phyloP scores from a whole-genome alignment of 2,113 vertebrate species.

The Hyla sarda region DNA sequence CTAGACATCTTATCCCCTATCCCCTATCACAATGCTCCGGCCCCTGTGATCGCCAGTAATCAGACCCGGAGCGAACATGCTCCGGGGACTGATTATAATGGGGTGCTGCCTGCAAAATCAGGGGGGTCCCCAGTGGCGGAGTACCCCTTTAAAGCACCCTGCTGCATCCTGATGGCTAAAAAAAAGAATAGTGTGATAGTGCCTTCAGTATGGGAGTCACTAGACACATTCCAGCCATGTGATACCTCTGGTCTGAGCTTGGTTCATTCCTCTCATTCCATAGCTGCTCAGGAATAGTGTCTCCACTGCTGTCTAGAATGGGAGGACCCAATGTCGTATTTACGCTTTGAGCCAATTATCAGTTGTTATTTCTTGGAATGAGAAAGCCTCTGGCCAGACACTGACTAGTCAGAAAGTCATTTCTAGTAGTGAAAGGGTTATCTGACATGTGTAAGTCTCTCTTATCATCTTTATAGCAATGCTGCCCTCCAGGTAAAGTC shows the following conservation, averaged over 20 bases:
- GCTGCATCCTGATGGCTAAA: too few relatives aligned
- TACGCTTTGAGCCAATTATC: conserved; percentile 10
- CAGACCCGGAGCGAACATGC: too few relatives aligned
- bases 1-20: too few relatives aligned
- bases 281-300: conserved; percentile 45
- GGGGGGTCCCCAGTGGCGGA: too few relatives aligned
- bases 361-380: conserved; percentile 17
- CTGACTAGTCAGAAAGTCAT: not conserved
- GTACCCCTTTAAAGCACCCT: too few relatives aligned
- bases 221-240: not conserved
- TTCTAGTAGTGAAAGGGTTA: conserved; percentile 41
- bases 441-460: not conserved
- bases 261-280: conserved; percentile 49
- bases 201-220: not conserved
- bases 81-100: too few relatives aligned
- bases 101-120: too few relatives aligned
- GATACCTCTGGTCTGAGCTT: conserved; percentile 25
- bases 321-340: conserved; percentile 21
- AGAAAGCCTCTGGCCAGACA: conserved; percentile 45
- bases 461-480: conserved; percentile 5
- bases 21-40: too few relatives aligned
- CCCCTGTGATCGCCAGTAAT: too few relatives aligned
- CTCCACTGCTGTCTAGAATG: conserved; percentile 33
- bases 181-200: not conserved
- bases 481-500: conserved; percentile 20